phyloP scores from a whole-genome alignment of 1,140 invertebrate genomes.

The Brachionus plicatilis region DNA sequence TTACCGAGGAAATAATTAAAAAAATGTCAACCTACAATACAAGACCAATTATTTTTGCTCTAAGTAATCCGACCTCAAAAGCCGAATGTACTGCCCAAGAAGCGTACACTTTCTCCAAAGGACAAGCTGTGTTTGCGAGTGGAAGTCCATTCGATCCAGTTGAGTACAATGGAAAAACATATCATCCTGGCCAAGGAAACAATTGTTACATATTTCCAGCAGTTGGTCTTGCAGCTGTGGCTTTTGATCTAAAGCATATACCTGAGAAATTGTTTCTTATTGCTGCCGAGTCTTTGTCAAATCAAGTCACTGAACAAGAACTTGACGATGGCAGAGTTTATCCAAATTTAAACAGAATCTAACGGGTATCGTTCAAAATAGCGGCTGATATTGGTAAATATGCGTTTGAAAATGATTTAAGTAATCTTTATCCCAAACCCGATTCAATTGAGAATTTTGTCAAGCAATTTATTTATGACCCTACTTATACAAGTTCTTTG shows the following conservation, averaged over 20 bases:
- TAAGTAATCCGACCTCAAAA: constrained; percentile 91
- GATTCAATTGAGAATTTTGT: constrained; percentile 57
- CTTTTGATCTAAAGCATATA: constrained; percentile 50
- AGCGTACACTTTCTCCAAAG: constrained; percentile 56
- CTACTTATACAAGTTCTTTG: not conserved
- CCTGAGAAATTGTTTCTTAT: constrained; percentile 52
- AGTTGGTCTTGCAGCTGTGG: constrained; percentile 50
- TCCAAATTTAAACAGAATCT: constrained; percentile 75
- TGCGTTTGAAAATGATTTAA: constrained; percentile 55
- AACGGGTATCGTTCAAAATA: constrained; percentile 69
- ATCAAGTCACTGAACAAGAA: constrained; percentile 71
- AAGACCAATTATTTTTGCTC: constrained; percentile 82
- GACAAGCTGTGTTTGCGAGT: constrained; percentile 51
- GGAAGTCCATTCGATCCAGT: constrained; percentile 53
- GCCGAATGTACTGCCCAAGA: constrained; percentile 91
- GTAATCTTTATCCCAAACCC: constrained; percentile 72
- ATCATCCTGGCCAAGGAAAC: constrained; percentile 54
- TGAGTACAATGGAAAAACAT: constrained; percentile 46
- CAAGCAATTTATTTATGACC: not conserved
- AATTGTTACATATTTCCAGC: constrained; percentile 56
- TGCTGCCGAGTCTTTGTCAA: constrained; percentile 65
- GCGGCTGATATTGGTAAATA: constrained; percentile 42
- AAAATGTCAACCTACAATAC: constrained; percentile 80
- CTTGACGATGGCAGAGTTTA: constrained; percentile 77
- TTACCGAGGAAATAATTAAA: constrained; percentile 74